Evolutionary conservation across 2,797 vertebrate genomes (phyloP).

Genomic region (Melopsittacus undulatus): DNA sequence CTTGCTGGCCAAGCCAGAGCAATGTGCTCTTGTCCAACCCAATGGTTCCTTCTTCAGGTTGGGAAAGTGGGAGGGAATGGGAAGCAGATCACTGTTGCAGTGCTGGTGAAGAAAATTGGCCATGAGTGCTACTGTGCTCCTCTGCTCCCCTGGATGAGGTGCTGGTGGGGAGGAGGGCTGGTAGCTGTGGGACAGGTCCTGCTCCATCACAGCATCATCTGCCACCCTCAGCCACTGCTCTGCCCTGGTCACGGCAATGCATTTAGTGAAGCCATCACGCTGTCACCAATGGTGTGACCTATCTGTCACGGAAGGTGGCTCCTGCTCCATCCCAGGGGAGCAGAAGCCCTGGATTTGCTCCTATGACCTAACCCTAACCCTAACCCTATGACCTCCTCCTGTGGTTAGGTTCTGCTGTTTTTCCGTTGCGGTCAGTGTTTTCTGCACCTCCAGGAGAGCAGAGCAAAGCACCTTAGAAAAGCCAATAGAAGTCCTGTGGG

Average conservation of each 20-base stretch:
- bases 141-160: not conserved
- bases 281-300: not conserved
- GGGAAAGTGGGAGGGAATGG: not conserved
- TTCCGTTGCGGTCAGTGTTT: not conserved
- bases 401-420: not conserved
- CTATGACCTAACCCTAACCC: no score
- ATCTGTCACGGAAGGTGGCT: not conserved
- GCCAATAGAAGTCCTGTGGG: not conserved
- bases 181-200: not conserved
- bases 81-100: not conserved
- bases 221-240: not conserved
- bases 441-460: not conserved
- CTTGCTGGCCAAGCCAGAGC: not conserved
- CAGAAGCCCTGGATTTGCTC: not conserved
- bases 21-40: not conserved
- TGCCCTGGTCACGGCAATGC: fast-evolving
- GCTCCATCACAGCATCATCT: not conserved
- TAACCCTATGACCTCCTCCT: not conserved
- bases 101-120: not conserved
- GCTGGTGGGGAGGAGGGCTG: not conserved
- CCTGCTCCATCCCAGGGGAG: not conserved
- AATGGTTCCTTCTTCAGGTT: not conserved
- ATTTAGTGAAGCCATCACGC: fast-evolving
- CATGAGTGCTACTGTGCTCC: fast-evolving
- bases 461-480: not conserved